Base-by-base conservation (phyloP, 2,888 invertebrate species). In the Enoplolaimus lenunculus region DNA sequence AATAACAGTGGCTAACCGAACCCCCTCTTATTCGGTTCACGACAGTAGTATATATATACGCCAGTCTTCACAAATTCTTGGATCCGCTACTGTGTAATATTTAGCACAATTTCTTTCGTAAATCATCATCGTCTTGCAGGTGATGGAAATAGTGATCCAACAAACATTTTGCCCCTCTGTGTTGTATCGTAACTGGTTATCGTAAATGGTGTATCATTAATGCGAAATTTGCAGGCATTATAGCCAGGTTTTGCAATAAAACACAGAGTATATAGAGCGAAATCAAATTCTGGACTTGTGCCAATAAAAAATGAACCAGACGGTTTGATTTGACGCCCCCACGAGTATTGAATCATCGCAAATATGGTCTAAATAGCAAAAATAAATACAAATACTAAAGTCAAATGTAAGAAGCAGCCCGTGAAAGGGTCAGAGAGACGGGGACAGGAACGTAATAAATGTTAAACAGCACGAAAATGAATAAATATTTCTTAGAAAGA, bases 201-300 rank as follows among this genome's bases (percentile, higher is more conserved):
- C 2, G 2, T 2, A 1, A 71, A 59, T 26, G n/a, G 60, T 45
- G 62, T 66, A 45, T 60, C 70, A 31, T 71, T 60, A 62, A 72
- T 3, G 16, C 68, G 35, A 26, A 72, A 70, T 13, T 31, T 1
- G 34, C 72, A 72, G 76, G 91, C 92, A 2, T 86, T 85, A 71
- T 85, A 84, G 76, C 89, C 88, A 0, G 88, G 87, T 68, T 90
- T 86, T 21, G 88, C 83, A 62, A 89, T 83, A 79, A 89, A 91
- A 78, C 93, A 93, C 1, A 91, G 85, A 0, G 91, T 89, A 80
- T 90, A 92, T 1, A 92, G 80, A 0, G 92, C 89, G 82, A 93
- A 85, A 81, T 93, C 93, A 73, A 92, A 83, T 81, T 93, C 92
- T 0, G 93, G 93, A 68, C 91, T 90, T 2, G 77, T 75, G 1